Conservation (phyloP, 2,113 vertebrate genomes). For the Crotalus helleri region DNA sequence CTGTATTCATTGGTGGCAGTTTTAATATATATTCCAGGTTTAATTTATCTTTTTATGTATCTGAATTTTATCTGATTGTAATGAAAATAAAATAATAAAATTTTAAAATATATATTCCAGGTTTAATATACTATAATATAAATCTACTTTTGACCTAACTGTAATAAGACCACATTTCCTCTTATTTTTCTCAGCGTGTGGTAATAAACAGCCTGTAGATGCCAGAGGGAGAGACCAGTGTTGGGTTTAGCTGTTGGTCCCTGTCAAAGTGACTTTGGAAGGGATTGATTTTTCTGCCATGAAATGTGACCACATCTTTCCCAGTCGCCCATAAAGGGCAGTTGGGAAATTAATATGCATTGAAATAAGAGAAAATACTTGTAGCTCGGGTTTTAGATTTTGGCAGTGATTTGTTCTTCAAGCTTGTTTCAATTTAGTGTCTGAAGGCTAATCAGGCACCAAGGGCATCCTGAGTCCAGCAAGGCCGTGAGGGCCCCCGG, state of each 20-base stretch:
- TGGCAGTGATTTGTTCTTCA: background rate
- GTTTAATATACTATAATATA: background rate
- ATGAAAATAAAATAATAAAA: too few species aligned
- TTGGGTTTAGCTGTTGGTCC: background rate
- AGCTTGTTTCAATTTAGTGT: background rate
- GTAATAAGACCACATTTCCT: background rate
- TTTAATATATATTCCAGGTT: background rate
- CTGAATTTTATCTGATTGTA: too few species aligned
- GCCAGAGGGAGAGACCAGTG: background rate
- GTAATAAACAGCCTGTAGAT: background rate
- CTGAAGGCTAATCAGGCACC: too few species aligned
- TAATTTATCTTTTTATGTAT: too few species aligned
- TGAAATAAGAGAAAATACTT: background rate
- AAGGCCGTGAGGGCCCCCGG: too few species aligned
- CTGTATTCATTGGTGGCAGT: background rate
- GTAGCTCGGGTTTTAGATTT: background rate
- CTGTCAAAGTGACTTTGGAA: slow-evolving; percentile 61
- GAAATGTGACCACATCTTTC: slow-evolving; percentile 10
- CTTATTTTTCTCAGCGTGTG: background rate
- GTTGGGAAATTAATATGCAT: slow-evolving; percentile 43
- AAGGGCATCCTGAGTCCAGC: too few species aligned
- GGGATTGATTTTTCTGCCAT: slow-evolving; percentile 60
- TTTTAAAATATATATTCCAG: background rate
- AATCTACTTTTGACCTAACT: background rate
- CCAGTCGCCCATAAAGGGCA: slow-evolving; percentile 67